phyloP scores from a whole-genome alignment of 2,113 vertebrate species.

The Oostethus manadensis region DNA sequence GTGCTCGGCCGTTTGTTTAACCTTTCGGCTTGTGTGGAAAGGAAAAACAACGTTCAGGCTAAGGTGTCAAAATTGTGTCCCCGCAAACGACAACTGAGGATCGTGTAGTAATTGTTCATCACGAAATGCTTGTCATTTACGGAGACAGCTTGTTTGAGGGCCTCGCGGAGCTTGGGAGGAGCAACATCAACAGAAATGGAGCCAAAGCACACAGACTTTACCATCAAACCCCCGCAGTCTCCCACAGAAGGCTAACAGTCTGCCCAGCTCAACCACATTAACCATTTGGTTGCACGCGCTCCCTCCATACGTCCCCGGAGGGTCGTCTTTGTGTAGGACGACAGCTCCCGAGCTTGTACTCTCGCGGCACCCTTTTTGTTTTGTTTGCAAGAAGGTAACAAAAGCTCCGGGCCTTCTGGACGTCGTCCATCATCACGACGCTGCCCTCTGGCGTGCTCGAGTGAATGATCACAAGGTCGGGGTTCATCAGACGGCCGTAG shows the following conservation, averaged over 20 bases:
- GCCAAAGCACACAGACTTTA: constrained; percentile 21
- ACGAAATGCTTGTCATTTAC: constrained; percentile 59
- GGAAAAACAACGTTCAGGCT: constrained; percentile 14
- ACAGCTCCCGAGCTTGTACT: constrained; percentile 50
- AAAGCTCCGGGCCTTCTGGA: constrained; percentile 13
- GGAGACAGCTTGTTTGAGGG: constrained; percentile 68
- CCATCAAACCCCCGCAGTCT: neutral
- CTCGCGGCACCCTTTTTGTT: constrained; percentile 40
- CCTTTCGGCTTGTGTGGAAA: constrained; percentile 14
- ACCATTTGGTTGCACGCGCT: constrained; percentile 11
- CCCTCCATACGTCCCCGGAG: constrained; percentile 18
- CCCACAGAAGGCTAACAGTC: neutral
- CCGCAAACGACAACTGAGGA: constrained; percentile 27
- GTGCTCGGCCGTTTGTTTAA: neutral
- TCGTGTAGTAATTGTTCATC: constrained; percentile 60
- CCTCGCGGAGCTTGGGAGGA: constrained; percentile 43
- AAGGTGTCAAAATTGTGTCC: constrained; percentile 8
- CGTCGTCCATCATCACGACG: constrained; percentile 12
- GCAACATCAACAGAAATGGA: constrained; percentile 61
- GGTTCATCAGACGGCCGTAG: constrained; percentile 3
- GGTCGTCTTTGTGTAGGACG: constrained; percentile 39
- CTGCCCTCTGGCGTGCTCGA: neutral
- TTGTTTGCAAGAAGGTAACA: constrained; percentile 33
- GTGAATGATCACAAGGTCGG: constrained; percentile 9
- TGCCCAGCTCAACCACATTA: neutral